A percentile compares a stretch with the other conserved stretches of the same genome.
Conservation (phyloP, 2,888 invertebrate species). For the Mythimna ferrago region DNA sequence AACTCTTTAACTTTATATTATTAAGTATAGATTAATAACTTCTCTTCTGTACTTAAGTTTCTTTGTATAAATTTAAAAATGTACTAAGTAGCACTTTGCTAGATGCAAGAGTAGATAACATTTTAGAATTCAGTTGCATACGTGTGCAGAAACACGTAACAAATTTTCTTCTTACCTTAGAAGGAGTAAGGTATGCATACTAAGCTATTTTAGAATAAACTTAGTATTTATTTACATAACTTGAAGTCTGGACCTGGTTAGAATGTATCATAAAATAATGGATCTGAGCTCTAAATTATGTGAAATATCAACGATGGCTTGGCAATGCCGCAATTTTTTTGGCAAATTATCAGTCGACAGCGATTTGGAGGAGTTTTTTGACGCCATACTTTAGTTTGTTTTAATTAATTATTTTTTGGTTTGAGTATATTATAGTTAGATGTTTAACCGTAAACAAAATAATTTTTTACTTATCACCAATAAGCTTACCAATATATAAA, state of each 20-base stretch:
- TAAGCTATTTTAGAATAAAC: constrained; percentile 12
- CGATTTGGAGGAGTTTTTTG: too few relatives aligned
- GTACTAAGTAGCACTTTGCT: constrained; percentile 40
- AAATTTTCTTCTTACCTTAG: constrained; percentile 18
- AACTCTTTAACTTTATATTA: too few relatives aligned
- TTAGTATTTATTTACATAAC: constrained; percentile 17
- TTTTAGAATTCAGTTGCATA: constrained; percentile 42
- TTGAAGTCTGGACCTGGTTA: neutral
- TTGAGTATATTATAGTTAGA: too few relatives aligned
- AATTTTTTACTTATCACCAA: too few relatives aligned
- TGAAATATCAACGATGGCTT: too few relatives aligned
- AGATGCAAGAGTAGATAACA: constrained; percentile 23
- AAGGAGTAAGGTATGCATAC: constrained; percentile 27
- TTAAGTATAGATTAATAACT: neutral
- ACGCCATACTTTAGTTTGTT: too few relatives aligned
- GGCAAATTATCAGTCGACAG: too few relatives aligned
- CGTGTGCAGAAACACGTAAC: constrained; percentile 32
- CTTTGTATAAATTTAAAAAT: constrained; percentile 22
- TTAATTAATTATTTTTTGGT: too few relatives aligned
- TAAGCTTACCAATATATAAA: too few relatives aligned
- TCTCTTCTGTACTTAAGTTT: neutral
- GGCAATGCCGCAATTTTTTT: too few relatives aligned
- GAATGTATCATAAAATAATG: neutral
- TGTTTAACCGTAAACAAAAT: too few relatives aligned
- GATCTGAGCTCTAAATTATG: too few relatives aligned